These are phyloP conservation scores for Bursaphelenchus okinawaensis DNA, from an alignment of 2,888 invertebrate species.

Conservation along the genomic window DNA sequence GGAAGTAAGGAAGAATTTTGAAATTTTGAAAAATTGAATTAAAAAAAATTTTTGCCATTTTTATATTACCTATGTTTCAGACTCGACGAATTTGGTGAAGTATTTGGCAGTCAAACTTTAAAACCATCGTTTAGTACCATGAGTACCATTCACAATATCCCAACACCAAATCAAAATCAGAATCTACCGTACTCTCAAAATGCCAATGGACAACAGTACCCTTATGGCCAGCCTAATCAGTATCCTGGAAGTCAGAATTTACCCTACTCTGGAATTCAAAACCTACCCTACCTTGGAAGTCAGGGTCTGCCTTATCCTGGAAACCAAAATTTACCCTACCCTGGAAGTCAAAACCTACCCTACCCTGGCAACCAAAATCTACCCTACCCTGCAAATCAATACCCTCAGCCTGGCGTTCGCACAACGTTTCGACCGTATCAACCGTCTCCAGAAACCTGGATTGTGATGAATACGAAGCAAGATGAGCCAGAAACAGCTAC, in stretches of 20 bases:
- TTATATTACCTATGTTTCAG: background rate
- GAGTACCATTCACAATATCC: too few relatives aligned
- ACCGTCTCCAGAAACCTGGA: background rate
- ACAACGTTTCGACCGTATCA: background rate
- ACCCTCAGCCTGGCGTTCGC: background rate
- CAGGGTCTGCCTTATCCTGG: too few relatives aligned
- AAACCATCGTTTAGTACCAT: background rate
- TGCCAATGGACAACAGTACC: background rate
- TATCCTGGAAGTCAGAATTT: too few relatives aligned
- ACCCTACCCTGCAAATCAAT: background rate
- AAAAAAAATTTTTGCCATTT: background rate
- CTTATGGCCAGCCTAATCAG: too few relatives aligned
- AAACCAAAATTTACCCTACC: too few relatives aligned
- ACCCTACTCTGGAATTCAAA: too few relatives aligned
- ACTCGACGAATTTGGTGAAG: constrained; percentile 11
- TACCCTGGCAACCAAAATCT: background rate
- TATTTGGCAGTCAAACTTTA: background rate
- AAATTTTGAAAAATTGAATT: background rate
- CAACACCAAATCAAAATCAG: too few relatives aligned
- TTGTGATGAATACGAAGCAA: background rate
- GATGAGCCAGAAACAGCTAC: background rate
- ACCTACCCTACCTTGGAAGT: too few relatives aligned
- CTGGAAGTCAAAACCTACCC: too few relatives aligned
- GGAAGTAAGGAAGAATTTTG: background rate
- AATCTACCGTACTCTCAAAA: constrained; percentile 4